Percentiles rank a stretch among this genome's conserved stretches.
Conservation (phyloP, 2,797 vertebrate species). For the Danio kyathit region DNA sequence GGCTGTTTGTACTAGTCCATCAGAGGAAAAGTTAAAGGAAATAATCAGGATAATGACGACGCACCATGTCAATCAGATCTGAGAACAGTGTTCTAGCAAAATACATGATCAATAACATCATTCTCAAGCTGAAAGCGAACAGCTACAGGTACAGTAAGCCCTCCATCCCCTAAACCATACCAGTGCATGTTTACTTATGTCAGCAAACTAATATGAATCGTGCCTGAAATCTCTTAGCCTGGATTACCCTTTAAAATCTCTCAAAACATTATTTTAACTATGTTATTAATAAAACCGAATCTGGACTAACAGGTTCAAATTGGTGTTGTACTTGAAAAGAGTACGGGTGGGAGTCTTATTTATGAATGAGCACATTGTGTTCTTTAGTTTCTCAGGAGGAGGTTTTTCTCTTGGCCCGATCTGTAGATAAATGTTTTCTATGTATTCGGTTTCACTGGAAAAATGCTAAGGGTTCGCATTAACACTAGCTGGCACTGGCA, state of each 20-base stretch:
- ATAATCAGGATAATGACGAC: neutral
- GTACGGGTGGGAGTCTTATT: slow-evolving; percentile 52
- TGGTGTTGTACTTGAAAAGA: slow-evolving; percentile 50
- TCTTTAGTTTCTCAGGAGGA: slow-evolving; percentile 52
- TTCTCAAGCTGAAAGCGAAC: slow-evolving; percentile 6
- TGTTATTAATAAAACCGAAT: slow-evolving; percentile 63
- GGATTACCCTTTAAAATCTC: slow-evolving; percentile 69
- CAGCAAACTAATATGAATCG: slow-evolving; percentile 48
- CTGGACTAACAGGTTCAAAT: slow-evolving; percentile 46
- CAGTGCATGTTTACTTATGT: slow-evolving; percentile 37
- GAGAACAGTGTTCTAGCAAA: neutral
- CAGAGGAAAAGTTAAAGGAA: slow-evolving; percentile 6
- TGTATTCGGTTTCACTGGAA: slow-evolving; percentile 60
- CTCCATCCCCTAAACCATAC: slow-evolving; percentile 45
- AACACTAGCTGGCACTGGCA: slow-evolving; percentile 53
- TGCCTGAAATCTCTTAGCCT: slow-evolving; percentile 65
- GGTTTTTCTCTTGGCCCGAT: slow-evolving; percentile 54
- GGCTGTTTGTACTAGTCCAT: neutral
- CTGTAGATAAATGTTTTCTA: slow-evolving; percentile 64
- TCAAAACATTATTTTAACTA: slow-evolving; percentile 68
- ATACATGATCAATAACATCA: neutral
- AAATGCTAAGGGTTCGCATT: slow-evolving; percentile 51
- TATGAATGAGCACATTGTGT: slow-evolving; percentile 64
- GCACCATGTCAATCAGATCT: neutral
- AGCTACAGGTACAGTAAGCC: slow-evolving; percentile 33